Conservation (phyloP, 2,113 vertebrate genomes). For the Ceuthmochares aereus region DNA sequence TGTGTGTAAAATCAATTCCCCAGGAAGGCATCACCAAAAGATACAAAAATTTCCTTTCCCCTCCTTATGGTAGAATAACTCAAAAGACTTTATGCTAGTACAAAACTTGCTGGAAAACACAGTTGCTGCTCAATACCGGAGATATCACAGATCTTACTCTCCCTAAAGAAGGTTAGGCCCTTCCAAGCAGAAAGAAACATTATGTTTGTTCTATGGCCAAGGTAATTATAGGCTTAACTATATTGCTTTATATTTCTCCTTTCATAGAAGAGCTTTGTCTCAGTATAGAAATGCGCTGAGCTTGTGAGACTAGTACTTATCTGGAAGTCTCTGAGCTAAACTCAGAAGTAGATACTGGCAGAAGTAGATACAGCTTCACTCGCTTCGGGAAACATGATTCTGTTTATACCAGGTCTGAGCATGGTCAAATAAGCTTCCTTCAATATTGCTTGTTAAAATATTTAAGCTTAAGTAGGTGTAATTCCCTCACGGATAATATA, state of each 20-base stretch:
- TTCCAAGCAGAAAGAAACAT: slow-evolving; percentile 42
- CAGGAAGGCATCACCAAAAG: background rate
- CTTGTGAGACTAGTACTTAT: background rate
- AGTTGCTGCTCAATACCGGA: background rate
- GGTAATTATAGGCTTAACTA: slow-evolving; percentile 4
- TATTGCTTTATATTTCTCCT: background rate
- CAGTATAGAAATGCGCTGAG: background rate
- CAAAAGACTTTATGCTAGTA: background rate
- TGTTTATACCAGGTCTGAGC: background rate
- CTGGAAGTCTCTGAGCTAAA: background rate
- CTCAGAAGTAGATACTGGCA: background rate
- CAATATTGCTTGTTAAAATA: background rate
- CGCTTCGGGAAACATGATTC: background rate
- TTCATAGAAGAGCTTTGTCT: slow-evolving; percentile 43
- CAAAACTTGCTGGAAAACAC: background rate
- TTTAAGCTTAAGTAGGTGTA: background rate
- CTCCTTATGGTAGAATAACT: background rate
- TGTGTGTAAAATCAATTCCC: slow-evolving; percentile 9
- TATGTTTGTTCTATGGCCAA: slow-evolving; percentile 33
- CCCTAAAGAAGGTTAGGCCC: background rate
- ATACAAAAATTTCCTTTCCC: background rate
- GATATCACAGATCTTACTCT: background rate
- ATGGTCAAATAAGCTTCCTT: background rate
- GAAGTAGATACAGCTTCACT: background rate
- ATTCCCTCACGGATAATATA: background rate